phyloP scores from a whole-genome alignment of 1,140 invertebrate species.

The Hypsibius dujardini region DNA sequence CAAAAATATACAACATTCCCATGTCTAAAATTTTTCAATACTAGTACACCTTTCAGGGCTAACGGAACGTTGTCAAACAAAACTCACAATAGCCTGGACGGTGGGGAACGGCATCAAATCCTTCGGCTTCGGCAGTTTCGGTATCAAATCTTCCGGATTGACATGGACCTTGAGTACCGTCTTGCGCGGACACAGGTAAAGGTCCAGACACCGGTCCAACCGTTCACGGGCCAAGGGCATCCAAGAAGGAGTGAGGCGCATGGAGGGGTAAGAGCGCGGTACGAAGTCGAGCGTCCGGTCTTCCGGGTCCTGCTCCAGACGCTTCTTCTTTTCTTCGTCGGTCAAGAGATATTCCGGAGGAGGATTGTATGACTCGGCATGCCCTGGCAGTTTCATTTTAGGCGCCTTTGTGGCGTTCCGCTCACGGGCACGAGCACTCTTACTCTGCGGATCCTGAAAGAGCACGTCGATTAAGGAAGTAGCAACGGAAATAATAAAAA shows the following conservation, averaged over 20 bases:
- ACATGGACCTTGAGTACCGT: constrained; percentile 76
- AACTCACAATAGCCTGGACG: constrained; percentile 48
- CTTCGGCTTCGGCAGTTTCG: constrained; percentile 79
- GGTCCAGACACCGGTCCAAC: constrained; percentile 83
- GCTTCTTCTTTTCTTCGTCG: constrained; percentile 66
- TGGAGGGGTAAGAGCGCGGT: constrained; percentile 59
- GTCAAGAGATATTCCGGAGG: constrained; percentile 90
- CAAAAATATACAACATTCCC: no score
- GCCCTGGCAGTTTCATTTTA: constrained; percentile 65
- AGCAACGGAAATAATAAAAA: no score
- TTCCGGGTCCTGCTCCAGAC: constrained; percentile 60
- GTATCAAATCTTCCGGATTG: constrained; percentile 77
- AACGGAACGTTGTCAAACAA: no score
- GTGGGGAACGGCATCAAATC: constrained; percentile 95
- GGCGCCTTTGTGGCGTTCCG: constrained; percentile 69
- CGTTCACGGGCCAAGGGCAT: constrained; percentile 68
- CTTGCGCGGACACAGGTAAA: constrained; percentile 87
- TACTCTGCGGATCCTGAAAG: constrained; percentile 23
- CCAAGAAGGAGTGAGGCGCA: constrained; percentile 73
- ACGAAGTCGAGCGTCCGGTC: constrained; percentile 80
- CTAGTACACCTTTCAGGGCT: no score
- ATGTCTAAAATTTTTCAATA: no score
- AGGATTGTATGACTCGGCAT: constrained; percentile 93
- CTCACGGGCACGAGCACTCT: constrained; percentile 29
- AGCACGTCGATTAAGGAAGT: no score